Base-by-base conservation (phyloP, 2,113 vertebrate species). In the Serilophus lunatus region DNA sequence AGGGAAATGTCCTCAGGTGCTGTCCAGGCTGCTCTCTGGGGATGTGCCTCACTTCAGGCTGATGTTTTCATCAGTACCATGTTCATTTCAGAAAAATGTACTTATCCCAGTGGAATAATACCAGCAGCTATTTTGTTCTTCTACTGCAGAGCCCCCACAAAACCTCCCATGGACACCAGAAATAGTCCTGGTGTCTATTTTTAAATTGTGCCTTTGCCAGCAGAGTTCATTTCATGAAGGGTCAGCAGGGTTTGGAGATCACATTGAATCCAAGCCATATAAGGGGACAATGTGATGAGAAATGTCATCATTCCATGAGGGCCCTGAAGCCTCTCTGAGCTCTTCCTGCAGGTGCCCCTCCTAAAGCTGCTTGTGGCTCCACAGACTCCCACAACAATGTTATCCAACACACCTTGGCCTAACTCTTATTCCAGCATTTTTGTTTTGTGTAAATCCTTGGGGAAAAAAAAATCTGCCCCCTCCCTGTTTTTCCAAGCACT, bases 131-230 rank as follows among this genome's bases (percentile, higher is more conserved):
- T 88, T 93, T 83, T 90, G 79, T 93, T 93, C 85, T 86, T 83
- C 68, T 69, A 84, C 51, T 68, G 80, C 56, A 90, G 15, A 93
- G n/a, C 80, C 72, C 68, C 93, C 90, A 64, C 36, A 63, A 17
- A 90, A 90, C 92, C 92, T 94, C 93, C 92, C 93, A 94, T 65
- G 1, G 64, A 86, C 56, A 38, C 76, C n/a, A 92, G 60, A 88
- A 97, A 96, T 94, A 96, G 93, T 76, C 22, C 76, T 45, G 49
- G 18, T n/a, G 33, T 88, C 90, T 96, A 94, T 93, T 96, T 95
- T 95, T 75, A 92, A 78, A 81, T 24, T 7, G 15, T 70, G 88
- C 63, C 79, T 69, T 78, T 88, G 88, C 75, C 90, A 96, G 76
- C 64, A 92, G 74, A 86, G 68, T 51, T 78, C 31, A 78, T 71